These are phyloP conservation scores for Apogon hyalosoma DNA, from an alignment of 2,797 vertebrate species.

Conservation along the genomic window DNA sequence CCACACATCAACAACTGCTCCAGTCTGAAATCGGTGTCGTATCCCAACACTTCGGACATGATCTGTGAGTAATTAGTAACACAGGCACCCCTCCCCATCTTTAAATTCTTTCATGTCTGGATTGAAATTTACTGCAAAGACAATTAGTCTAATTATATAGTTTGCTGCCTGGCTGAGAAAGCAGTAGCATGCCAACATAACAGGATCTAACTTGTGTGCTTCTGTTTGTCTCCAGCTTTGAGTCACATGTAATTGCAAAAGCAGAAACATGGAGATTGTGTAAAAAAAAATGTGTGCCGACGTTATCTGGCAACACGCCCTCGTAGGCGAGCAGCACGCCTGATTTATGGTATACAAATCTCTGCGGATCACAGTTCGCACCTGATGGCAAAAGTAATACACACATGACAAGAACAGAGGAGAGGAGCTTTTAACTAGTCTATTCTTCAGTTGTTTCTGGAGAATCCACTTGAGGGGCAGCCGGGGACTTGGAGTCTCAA, in stretches of 20 bases:
- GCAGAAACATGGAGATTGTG: conserved; percentile 14
- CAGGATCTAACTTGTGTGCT: conserved; percentile 66
- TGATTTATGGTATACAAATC: conserved; percentile 62
- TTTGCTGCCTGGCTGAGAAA: conserved; percentile 56
- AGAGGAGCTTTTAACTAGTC: conserved; percentile 11
- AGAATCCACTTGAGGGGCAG: conserved; percentile 28
- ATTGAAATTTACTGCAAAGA: conserved; percentile 79
- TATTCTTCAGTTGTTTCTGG: conserved; percentile 20
- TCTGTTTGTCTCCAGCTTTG: conserved; percentile 32
- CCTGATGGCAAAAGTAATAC: conserved; percentile 46
- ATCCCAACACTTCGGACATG: conserved; percentile 20
- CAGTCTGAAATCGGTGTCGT: conserved; percentile 47
- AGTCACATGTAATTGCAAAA: conserved; percentile 42
- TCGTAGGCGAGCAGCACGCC: not conserved
- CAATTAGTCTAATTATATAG: conserved; percentile 81
- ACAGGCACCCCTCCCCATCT: conserved; percentile 23
- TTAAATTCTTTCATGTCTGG: conserved; percentile 81
- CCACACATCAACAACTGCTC: conserved; percentile 40
- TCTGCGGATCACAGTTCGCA: conserved; percentile 37
- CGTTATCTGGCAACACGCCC: conserved; percentile 45
- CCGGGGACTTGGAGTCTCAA: conserved; percentile 12
- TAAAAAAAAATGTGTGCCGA: conserved; percentile 24
- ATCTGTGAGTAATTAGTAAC: conserved; percentile 75
- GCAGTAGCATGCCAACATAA: conserved; percentile 31
- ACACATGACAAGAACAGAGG: conserved; percentile 25